phyloP scores from a whole-genome alignment of 30 jellyfish, hydroid and myxozoan species.

The Turritopsis dohrnii region DNA sequence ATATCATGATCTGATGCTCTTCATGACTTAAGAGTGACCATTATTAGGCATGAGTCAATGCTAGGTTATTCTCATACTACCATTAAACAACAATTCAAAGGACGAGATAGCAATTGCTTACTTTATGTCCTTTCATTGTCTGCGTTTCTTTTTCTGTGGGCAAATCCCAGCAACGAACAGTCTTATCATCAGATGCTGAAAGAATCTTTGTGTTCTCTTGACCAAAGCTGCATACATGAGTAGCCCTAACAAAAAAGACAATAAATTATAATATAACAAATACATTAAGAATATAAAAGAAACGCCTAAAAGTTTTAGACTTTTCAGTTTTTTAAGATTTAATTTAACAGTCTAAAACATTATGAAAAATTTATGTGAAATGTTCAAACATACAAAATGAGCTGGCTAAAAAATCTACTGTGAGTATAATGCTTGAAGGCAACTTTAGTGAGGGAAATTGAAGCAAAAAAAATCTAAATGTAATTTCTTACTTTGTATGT shows the following conservation, averaged over 20 bases:
- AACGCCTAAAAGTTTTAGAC: too few species aligned
- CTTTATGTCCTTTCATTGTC: conserved; percentile 69
- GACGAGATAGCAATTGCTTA: neutral
- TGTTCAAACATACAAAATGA: too few species aligned
- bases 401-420: too few species aligned
- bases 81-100: neutral
- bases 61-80: neutral
- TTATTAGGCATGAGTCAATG: too few species aligned
- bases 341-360: too few species aligned
- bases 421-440: too few species aligned
- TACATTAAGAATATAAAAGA: neutral
- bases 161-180: conserved; percentile 69
- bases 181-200: conserved; percentile 92
- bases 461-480: too few species aligned
- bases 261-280: neutral
- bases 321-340: too few species aligned
- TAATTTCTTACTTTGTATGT: conserved; percentile 66
- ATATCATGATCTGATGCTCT: too few species aligned
- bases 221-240: conserved; percentile 74
- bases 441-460: too few species aligned
- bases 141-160: conserved; percentile 80
- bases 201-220: conserved; percentile 48
- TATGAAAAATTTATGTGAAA: too few species aligned
- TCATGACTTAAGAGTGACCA: too few species aligned
- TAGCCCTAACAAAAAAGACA: conserved; percentile 53